Percentiles rank a stretch among this genome's conserved stretches.
Evolutionary conservation across 2,113 vertebrate genomes (phyloP).

Genomic region (Chamaea fasciata): DNA sequence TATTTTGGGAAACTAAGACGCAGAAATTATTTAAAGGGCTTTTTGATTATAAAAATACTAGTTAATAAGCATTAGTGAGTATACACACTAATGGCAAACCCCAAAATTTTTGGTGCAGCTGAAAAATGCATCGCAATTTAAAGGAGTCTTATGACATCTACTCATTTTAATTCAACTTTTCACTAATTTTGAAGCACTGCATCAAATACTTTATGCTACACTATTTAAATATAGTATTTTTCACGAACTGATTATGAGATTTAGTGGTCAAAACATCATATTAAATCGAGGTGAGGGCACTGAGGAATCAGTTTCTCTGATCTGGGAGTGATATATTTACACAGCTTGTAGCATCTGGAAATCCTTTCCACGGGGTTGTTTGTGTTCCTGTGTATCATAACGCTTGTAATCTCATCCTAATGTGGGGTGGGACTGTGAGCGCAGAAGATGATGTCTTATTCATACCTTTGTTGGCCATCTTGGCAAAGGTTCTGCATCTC

Average conservation of each 20-base stretch:
- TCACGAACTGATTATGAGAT: background rate
- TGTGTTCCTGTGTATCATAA: rapidly evolving
- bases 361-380: background rate
- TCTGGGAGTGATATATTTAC: background rate
- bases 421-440: background rate
- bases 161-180: background rate
- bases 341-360: background rate
- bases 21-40: background rate
- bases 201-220: rapidly evolving
- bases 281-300: background rate
- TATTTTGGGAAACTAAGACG: constrained; percentile 8
- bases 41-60: constrained; percentile 13
- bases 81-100: background rate
- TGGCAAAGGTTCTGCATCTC: background rate
- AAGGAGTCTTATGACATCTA: background rate
- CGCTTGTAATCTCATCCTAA: background rate
- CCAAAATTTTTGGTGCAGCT: background rate
- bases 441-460: background rate
- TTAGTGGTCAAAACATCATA: background rate
- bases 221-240: background rate
- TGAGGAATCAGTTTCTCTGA: background rate
- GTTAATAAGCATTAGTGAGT: background rate
- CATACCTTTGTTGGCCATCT: background rate
- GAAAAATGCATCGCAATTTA: background rate
- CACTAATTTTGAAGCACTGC: background rate